These are phyloP conservation scores for Idaea biselata DNA, from an alignment of 2,888 invertebrate species.

Conservation along the genomic window DNA sequence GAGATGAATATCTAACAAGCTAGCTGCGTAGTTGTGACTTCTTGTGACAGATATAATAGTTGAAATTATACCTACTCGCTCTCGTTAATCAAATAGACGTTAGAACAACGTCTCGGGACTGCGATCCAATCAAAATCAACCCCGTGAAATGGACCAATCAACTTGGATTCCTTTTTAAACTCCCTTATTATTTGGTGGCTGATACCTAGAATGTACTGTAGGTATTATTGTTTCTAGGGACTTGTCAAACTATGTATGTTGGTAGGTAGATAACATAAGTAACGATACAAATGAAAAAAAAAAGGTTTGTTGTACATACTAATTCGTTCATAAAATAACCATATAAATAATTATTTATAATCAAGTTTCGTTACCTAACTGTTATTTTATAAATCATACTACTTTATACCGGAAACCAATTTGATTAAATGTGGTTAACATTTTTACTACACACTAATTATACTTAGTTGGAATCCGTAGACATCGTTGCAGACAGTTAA, in stretches of 20 bases:
- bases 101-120: constrained; percentile 47
- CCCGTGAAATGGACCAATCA: constrained; percentile 21
- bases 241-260: neutral
- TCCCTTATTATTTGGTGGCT: too few relatives aligned
- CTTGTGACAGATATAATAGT: constrained; percentile 77
- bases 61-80: constrained; percentile 67
- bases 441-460: constrained; percentile 22
- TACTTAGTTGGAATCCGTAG: constrained; percentile 11
- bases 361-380: constrained; percentile 9
- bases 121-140: constrained; percentile 35
- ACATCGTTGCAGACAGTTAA: constrained; percentile 14
- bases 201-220: too few relatives aligned
- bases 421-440: constrained; percentile 20
- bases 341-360: constrained; percentile 2
- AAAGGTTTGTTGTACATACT: neutral
- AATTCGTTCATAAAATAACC: neutral
- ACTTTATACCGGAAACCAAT: constrained; percentile 22
- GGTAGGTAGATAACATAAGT: neutral
- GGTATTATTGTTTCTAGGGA: too few relatives aligned
- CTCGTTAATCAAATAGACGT: constrained; percentile 73
- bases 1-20: constrained; percentile 74
- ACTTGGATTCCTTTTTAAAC: constrained; percentile 23
- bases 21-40: constrained; percentile 68
- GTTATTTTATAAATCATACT: constrained; percentile 14
- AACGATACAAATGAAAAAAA: neutral